Evolutionary conservation across 2,797 vertebrate genomes (phyloP).

Genomic region (Numenius phaeopus): DNA sequence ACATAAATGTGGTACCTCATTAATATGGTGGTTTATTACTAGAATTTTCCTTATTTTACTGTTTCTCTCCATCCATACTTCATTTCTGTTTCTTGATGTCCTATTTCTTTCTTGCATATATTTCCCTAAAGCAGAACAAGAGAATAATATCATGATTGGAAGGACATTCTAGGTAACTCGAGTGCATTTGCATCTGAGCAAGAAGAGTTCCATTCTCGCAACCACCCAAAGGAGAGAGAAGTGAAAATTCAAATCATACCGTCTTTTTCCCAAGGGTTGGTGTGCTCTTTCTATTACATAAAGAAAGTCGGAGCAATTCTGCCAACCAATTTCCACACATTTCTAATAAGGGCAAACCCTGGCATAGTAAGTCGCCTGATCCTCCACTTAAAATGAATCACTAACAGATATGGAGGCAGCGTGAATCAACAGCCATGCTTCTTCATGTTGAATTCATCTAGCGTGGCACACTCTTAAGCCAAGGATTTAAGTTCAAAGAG

Average conservation of each 20-base stretch:
- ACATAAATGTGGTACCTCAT: background rate
- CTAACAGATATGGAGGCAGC: background rate
- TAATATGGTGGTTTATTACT: background rate
- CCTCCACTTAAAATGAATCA: background rate
- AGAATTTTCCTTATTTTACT: background rate
- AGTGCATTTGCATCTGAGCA: background rate
- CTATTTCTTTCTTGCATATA: background rate
- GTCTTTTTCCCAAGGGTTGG: background rate
- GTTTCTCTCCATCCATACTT: background rate
- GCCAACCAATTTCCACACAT: background rate
- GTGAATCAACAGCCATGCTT: background rate
- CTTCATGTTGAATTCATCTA: background rate
- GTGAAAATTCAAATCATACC: background rate
- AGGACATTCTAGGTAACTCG: background rate
- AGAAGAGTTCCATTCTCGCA: background rate
- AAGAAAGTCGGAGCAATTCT: background rate
- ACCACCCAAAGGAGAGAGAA: background rate
- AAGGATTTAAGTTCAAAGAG: slow-evolving; percentile 36
- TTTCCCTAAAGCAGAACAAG: background rate
- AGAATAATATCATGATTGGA: background rate
- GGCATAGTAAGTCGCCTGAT: background rate
- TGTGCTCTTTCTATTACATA: background rate
- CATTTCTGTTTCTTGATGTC: background rate
- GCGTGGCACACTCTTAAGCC: background rate
- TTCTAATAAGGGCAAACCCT: background rate